These are phyloP conservation scores for Teleiodes luculella DNA, from an alignment of 2,888 invertebrate genomes.

Conservation along the genomic window DNA sequence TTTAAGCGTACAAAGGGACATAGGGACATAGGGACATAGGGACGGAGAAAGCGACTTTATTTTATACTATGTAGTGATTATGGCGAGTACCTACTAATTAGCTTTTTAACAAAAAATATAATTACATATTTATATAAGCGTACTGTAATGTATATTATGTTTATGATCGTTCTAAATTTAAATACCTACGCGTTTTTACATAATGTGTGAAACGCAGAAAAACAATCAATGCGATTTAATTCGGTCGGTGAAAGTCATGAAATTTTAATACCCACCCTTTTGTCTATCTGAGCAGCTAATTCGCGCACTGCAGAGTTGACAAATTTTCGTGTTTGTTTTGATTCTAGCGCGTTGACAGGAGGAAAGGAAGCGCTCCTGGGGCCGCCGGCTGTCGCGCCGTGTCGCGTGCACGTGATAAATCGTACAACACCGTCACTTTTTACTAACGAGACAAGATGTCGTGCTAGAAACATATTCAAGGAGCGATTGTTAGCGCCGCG, in stretches of 20 bases:
- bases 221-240: no score
- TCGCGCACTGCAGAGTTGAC: constrained; percentile 23
- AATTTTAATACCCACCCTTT: constrained; percentile 16
- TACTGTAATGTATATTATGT: no score
- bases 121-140: no score
- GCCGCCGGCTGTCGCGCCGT: constrained; percentile 30
- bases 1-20: no score
- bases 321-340: constrained; percentile 48
- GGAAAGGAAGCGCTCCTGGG: constrained; percentile 50
- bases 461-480: constrained; percentile 62
- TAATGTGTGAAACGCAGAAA: no score
- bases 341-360: constrained; percentile 48
- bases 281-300: constrained; percentile 22
- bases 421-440: constrained; percentile 65
- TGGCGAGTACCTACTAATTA: no score
- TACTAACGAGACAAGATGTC: constrained; percentile 76
- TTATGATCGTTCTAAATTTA: no score
- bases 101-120: no score
- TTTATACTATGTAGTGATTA: no score
- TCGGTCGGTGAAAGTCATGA: background rate
- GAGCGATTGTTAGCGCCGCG: constrained; percentile 54
- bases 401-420: constrained; percentile 73
- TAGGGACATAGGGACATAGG: no score
- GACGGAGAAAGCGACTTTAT: no score
- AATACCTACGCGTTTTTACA: no score